These are phyloP conservation scores for Falco naumanni DNA, from an alignment of 2,797 vertebrate species.

Conservation along the genomic window DNA sequence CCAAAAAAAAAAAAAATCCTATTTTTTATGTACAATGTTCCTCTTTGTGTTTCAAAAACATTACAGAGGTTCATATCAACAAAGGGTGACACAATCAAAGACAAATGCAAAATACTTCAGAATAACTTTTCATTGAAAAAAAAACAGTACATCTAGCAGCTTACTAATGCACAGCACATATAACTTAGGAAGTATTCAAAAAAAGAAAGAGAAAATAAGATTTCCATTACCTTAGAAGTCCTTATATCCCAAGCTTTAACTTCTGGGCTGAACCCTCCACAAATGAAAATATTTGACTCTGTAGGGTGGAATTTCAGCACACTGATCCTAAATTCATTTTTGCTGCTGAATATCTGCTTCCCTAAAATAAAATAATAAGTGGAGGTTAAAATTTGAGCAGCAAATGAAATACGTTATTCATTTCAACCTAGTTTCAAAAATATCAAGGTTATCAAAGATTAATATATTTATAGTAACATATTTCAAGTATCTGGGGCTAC, in stretches of 20 bases:
- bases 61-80: background rate
- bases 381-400: background rate
- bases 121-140: background rate
- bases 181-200: background rate
- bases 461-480: background rate
- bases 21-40: background rate
- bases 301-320: slow-evolving; percentile 83
- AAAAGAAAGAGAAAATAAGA: background rate
- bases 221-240: slow-evolving; percentile 83
- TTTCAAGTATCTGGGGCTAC: background rate
- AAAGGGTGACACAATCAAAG: background rate
- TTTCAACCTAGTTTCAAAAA: background rate
- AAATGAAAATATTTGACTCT: slow-evolving; percentile 86
- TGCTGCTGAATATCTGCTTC: slow-evolving; percentile 80
- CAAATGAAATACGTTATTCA: background rate
- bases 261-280: slow-evolving; percentile 90
- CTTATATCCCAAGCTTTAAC: slow-evolving; percentile 94
- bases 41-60: background rate
- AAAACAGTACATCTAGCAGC: background rate
- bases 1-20: background rate
- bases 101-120: background rate
- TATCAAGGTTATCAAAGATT: background rate
- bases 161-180: background rate
- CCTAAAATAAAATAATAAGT: slow-evolving; percentile 74
- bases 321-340: slow-evolving; percentile 88